Conservation (phyloP, 2,113 vertebrate species). For the Sminthopsis crassicaudata region DNA sequence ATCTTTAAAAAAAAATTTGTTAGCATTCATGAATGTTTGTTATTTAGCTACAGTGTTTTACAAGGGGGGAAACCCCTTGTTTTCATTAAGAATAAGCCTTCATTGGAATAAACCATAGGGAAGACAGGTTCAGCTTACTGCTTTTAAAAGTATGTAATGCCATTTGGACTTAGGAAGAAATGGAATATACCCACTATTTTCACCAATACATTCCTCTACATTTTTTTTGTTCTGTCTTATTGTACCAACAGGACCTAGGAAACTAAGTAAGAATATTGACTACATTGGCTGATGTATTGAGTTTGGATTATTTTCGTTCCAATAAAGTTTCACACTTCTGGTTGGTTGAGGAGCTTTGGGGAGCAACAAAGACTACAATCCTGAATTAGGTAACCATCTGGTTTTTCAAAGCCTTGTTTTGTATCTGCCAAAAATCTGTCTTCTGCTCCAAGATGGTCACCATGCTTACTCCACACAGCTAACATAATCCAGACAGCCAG, state of each 20-base stretch:
- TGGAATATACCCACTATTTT: constrained; percentile 6
- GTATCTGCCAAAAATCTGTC: background rate
- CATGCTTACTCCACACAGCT: too few species aligned
- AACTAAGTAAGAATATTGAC: background rate
- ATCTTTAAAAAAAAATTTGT: constrained; percentile 39
- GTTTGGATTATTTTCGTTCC: too few species aligned
- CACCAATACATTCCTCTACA: constrained; percentile 23
- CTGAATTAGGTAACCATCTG: background rate
- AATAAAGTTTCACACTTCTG: too few species aligned
- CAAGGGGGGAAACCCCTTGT: too few species aligned
- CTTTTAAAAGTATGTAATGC: constrained; percentile 14
- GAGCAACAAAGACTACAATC: background rate
- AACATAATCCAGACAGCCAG: too few species aligned
- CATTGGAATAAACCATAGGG: background rate
- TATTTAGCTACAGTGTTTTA: background rate
- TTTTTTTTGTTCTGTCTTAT: background rate
- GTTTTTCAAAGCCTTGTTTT: background rate
- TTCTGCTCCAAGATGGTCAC: too few species aligned
- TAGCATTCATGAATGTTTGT: constrained; percentile 43
- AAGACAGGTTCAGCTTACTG: background rate
- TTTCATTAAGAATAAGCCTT: background rate
- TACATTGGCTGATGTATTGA: constrained; percentile 42
- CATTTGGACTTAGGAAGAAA: constrained; percentile 50
- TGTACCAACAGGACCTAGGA: constrained; percentile 9
- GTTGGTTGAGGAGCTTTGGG: too few species aligned